Base-by-base conservation (phyloP, 2,113 vertebrate genomes). In the Polypterus bichir region DNA sequence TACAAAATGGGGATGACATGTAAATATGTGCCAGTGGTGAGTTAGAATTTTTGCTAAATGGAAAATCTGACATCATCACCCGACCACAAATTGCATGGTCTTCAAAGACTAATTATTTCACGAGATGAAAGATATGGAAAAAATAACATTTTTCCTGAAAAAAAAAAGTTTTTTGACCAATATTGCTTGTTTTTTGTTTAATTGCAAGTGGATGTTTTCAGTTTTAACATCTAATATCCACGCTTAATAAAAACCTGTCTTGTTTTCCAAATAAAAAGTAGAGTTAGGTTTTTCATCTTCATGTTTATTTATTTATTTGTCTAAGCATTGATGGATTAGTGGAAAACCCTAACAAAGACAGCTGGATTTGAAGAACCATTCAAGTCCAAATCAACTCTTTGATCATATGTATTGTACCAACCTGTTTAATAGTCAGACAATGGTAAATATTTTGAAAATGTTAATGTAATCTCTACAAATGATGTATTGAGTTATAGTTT, bases 261-360 rank as follows among this genome's bases (percentile, higher is more conserved):
- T 61, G 55, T 60, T 61, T 63, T 57, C 62, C 66, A 57, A 11
- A 57, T 48, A 46, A 59, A 52, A 54, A 45, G 27, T 27, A 27
- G 27, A 27, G 27, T 27, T 27, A 27, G 27, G 27, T 27, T 27
- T 27, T 27, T 27, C 27, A 27, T 27, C 27, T 27, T 27, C 27
- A 27, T 27, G 27, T 27, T 27, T 27, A 27, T 27, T 27, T 27
- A 27, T 27, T 27, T 27, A 27, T 27, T 27, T 27, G 27, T 27
- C 27, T 27, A 27, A 27, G 27, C 27, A 27, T 27, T 81, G 79
- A 82, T 70, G 68, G 77, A 79, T 77, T 49, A 7, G 65, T 79
- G 81, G 81, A 77, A 81, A 80, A 70, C 61, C 57, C 64, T 27
- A 27, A 27, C 27, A 27, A 27, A 27, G 27, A 27, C 27, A 27